A percentile compares a stretch with the other conserved stretches of the same genome.
phyloP scores from a whole-genome alignment of 2,888 invertebrate genomes.

The Drosophila percnosoma region DNA sequence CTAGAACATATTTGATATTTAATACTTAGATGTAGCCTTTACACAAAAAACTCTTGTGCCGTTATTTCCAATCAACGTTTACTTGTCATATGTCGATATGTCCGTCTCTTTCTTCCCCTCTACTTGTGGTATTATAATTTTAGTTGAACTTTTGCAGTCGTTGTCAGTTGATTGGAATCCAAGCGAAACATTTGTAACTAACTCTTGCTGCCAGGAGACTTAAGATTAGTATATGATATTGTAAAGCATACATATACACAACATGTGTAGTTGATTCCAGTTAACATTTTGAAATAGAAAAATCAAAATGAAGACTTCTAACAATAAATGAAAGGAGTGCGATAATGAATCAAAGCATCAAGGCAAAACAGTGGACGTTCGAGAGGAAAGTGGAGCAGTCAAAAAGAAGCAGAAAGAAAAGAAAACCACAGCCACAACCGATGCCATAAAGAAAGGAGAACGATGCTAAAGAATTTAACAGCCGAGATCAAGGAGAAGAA shows the following conservation, averaged over 20 bases:
- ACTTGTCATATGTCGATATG: constrained; percentile 12
- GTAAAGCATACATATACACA: constrained; percentile 3
- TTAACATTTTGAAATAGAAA: constrained; percentile 4
- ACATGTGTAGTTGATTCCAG: constrained; percentile 45
- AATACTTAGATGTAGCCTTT: constrained; percentile 77
- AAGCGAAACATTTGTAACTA: constrained; percentile 55
- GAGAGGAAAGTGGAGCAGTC: neutral
- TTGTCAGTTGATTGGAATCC: constrained; percentile 62
- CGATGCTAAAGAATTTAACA: too few relatives aligned
- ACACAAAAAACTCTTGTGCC: constrained; percentile 41
- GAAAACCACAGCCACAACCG: constrained; percentile 37
- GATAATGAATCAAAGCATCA: constrained; percentile 43
- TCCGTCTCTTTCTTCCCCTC: constrained; percentile 3
- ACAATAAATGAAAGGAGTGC: constrained; percentile 24
- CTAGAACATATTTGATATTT: constrained; percentile 76
- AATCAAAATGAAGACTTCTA: constrained; percentile 24
- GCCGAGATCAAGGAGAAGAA: too few relatives aligned
- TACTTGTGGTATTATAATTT: constrained; percentile 2
- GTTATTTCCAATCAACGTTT: constrained; percentile 6
- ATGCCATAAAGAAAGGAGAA: too few relatives aligned
- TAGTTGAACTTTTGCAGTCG: constrained; percentile 16
- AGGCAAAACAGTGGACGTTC: neutral
- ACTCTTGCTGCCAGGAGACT: constrained; percentile 63
- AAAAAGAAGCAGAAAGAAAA: too few relatives aligned
- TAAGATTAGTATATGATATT: constrained; percentile 25